Conservation (phyloP, 2,888 invertebrate species). For the Hypselothyrea guttata region DNA sequence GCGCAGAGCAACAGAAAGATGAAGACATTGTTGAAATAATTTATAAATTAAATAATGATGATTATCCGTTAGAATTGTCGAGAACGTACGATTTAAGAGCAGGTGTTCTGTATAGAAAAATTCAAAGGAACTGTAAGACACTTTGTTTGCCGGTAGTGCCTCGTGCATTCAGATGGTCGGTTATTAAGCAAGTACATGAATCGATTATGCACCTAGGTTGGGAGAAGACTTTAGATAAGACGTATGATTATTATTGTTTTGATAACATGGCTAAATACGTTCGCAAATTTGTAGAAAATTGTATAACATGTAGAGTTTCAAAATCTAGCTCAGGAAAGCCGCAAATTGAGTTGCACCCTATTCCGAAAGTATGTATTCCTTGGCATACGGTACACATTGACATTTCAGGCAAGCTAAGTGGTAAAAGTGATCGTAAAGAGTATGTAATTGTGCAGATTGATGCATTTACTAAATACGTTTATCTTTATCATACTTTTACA, state of each 20-base stretch:
- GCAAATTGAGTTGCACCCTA: conserved; percentile 6
- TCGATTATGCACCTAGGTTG: no score
- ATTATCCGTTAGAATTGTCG: no score
- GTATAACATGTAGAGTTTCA: no score
- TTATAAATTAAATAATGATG: not conserved
- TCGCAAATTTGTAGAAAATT: no score
- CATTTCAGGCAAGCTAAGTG: conserved; percentile 1
- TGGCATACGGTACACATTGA: conserved; percentile 1
- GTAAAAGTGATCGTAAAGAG: conserved; percentile 2
- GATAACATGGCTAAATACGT: no score
- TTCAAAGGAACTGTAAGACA: no score
- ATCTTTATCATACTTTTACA: not conserved
- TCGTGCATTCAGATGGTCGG: no score
- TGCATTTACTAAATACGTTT: conserved; percentile 2
- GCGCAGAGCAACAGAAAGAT: not conserved
- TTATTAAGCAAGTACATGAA: no score
- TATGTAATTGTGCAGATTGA: conserved; percentile 1
- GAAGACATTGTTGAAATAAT: not conserved
- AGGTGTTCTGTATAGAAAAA: conserved; percentile 20
- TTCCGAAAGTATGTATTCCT: not conserved
- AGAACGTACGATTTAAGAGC: conserved; percentile 29
- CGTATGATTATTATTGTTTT: no score
- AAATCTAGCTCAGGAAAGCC: no score
- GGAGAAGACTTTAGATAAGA: no score
- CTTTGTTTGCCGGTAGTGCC: no score